Base-by-base conservation (phyloP, 2,888 invertebrate genomes). In the Herminia tarsipennalis region DNA sequence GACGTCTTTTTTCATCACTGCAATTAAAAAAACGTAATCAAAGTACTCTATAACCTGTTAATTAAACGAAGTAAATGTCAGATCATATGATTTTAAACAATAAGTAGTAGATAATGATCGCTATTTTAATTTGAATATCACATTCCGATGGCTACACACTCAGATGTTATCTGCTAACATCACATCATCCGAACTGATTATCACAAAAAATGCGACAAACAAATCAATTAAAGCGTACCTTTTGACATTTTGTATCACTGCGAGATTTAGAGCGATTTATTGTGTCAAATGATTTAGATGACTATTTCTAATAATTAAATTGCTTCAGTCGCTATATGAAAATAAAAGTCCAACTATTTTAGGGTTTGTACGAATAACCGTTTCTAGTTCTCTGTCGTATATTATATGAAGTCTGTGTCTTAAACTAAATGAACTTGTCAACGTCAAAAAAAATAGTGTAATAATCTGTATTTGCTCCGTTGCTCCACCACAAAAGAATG, bases 141-240 rank as follows among this genome's bases (percentile, higher is more conserved):
- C 67, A 64, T 66, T 63, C 64, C 59, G 24, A 34, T 46, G 5
- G 38, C 20, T 35, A 16, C 12, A 18, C 28, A 32, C 39, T 40
- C 3, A 3, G 38, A 49, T 43, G n/a, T 35, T 34, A 28, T 38
- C 37, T 56, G 42, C 52, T 30, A 20, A 8, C 50, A 62, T 62
- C 66, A 22, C 8, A 28, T 21, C 42, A 32, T 16, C 36, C 25
- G 37, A 45, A 44, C 38, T 35, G 59, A 64, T 64, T 40, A 64
- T 53, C 52, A 55, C 50, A 64, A 64, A 56, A 64, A 66, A 49
- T 12, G 58, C 45, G 42, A 66, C 67, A 59, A 59, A 64, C 48
- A 66, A 66, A 64, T 64, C 67, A 66, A 64, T 64, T 64, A 66
- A 66, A 66, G 34, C 35, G 25, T 24, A 36, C 28, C 36, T 36